Evolutionary conservation across 2,113 vertebrate species (phyloP), one percentile per base, ranked within the genome.

Genomic region (Tenebrosternarchus preto): DNA sequence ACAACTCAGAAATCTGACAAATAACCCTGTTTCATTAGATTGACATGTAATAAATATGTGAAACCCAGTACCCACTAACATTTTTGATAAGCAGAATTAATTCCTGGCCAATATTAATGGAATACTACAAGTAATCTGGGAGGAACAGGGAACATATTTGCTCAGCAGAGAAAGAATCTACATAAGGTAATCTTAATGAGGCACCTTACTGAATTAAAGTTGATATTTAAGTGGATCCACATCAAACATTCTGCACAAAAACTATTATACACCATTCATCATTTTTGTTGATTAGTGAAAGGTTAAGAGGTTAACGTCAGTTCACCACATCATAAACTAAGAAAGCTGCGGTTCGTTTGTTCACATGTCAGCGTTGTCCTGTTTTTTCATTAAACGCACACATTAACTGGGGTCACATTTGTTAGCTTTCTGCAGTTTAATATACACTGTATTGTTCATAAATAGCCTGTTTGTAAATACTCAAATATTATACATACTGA

Each of bases 401-500:
- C 43, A 17, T 69, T 64, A 55, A n/a, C n/a, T n/a, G 39, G 27
- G 9, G 56, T 29, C 22, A 22, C n/a, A 5, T 27, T 69, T 15
- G 29, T n/a, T 64, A 74, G 71, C 67, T 39, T 70, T 25, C 61
- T 53, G 61, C 63, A 78, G 60, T 81, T 74, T 72, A 74, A 85
- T 85, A 70, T 76, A 84, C 77, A 63, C 79, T 24, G 80, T 76
- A 77, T 29, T 64, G 63, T 76, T 74, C 68, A 83, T 83, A 83
- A 81, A 85, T 83, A 82, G 66, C 76, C 36, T 53, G 67, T 71
- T 77, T 69, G 73, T 77, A 79, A 77, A 83, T 85, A 81, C 71
- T 83, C 81, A 77, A 84, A 81, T 77, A 74, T 73, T 84, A 84
- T 80, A 82, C 80, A 78, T 73, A 50, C 64, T 61, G 43, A 76